Evolutionary conservation across 2,113 vertebrate species (phyloP).

Genomic region (Malurus melanocephalus): DNA sequence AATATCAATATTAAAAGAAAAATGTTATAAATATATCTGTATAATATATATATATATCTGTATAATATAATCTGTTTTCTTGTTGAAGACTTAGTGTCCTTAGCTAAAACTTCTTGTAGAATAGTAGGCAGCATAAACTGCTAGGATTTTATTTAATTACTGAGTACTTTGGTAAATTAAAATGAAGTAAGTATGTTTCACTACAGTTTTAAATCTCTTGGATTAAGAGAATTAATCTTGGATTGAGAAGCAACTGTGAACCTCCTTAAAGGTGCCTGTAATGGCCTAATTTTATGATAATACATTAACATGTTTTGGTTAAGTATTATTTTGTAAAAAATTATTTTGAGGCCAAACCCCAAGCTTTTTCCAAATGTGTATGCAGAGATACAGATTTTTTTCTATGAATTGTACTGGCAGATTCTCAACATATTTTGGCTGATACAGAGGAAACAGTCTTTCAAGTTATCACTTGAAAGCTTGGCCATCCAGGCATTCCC

Average conservation of each 20-base stretch:
- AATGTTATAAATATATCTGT: not conserved
- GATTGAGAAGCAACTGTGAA: not conserved
- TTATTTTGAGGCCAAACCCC: not conserved
- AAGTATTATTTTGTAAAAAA: not conserved
- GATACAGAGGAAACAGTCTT: not conserved
- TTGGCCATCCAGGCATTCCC: not conserved
- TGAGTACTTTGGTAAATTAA: constrained; percentile 12
- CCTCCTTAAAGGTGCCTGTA: not conserved
- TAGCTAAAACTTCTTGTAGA: not conserved
- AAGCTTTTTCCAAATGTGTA: not conserved
- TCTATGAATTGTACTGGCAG: not conserved
- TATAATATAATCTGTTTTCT: not conserved
- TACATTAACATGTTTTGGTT: not conserved
- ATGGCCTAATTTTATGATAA: not conserved
- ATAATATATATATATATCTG: not conserved
- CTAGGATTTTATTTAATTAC: constrained; percentile 10
- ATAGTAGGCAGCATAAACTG: not conserved
- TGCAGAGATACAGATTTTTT: not conserved
- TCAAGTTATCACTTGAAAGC: constrained; percentile 10
- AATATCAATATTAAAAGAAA: not conserved
- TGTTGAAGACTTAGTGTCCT: not conserved
- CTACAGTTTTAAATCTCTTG: not conserved
- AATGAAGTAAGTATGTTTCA: not conserved
- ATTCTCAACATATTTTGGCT: constrained; percentile 30
- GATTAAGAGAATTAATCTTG: not conserved